Base-by-base conservation (phyloP, 2,113 vertebrate species). In the Bufo bufo region DNA sequence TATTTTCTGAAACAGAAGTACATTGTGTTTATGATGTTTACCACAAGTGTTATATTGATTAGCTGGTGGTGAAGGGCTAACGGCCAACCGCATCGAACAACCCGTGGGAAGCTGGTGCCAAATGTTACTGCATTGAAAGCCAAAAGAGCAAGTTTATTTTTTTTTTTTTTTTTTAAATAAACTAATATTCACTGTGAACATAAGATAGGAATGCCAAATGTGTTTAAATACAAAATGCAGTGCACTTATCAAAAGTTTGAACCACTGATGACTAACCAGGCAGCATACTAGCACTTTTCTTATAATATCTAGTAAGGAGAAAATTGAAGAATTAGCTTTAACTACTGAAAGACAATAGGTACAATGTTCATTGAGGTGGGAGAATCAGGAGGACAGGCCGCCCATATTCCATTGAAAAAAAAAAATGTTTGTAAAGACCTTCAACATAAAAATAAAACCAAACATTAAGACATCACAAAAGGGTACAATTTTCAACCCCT, bases 21-120 rank as follows among this genome's bases (percentile, higher is more conserved):
- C 80, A 75, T 83, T 66, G 80, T 84, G 87, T 88, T 88, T 82
- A 88, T 83, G 80, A 84, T 83, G 87, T 84, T 83, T 84, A 88
- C 82, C 77, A 74, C 87, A 83, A 83, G 45, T 83, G 87, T 83
- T 81, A 87, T 88, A 77, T 83, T 88, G 87, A 88, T 77, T 77
- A 66, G 20, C 80, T 66, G 13, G 72, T 52, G 52, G 86, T 77
- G 71, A 77, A 84, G 69, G 71, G 71, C 82, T 75, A 77, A 88
- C 56, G 77, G 87, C 71, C 87, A 88, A 63, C 69, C 61, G 69
- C 54, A 20, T 54, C 33, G 58, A 77, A 77, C 45, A 65, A 88
- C 71, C 80, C 74, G 58, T 77, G 47, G 80, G 49, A 63, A 75
- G 45, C 49, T 56, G n/a, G 47, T 84, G 87, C 87, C 80, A 83